phyloP scores from a whole-genome alignment of 2,888 invertebrate species.

The Artemia sinica region DNA sequence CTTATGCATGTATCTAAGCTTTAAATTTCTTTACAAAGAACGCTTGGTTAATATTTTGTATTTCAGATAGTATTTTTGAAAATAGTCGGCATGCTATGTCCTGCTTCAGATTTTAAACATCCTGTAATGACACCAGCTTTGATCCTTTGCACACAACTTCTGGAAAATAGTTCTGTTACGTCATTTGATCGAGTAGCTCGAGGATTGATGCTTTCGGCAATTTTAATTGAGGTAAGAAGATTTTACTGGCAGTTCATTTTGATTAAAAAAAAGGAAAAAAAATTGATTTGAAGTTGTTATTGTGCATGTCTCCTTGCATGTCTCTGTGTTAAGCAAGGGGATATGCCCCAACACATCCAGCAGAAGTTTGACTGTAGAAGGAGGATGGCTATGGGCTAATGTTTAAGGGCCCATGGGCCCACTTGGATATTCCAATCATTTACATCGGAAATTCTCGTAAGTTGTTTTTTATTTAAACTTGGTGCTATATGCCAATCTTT shows the following conservation, averaged over 20 bases:
- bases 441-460: no score
- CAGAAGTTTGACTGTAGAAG: no score
- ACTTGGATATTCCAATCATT: no score
- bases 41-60: slow-evolving; percentile 20
- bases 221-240: slow-evolving; percentile 48
- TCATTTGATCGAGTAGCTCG: slow-evolving; percentile 41
- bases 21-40: slow-evolving; percentile 5
- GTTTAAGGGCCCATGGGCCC: no score
- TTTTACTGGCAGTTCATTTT: no score
- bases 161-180: slow-evolving; percentile 32
- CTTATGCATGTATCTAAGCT: background rate
- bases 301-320: no score
- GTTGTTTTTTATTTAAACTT: no score
- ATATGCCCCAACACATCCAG: no score
- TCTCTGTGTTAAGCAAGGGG: no score
- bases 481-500: no score
- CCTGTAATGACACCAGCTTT: slow-evolving; percentile 66
- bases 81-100: slow-evolving; percentile 58
- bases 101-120: slow-evolving; percentile 78
- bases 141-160: slow-evolving; percentile 63
- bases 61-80: slow-evolving; percentile 56
- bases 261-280: background rate
- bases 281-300: no score
- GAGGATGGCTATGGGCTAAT: no score
- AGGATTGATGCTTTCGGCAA: slow-evolving; percentile 54